Conservation (phyloP, 2,888 invertebrate genomes). For the Dichetophora obliterata region DNA sequence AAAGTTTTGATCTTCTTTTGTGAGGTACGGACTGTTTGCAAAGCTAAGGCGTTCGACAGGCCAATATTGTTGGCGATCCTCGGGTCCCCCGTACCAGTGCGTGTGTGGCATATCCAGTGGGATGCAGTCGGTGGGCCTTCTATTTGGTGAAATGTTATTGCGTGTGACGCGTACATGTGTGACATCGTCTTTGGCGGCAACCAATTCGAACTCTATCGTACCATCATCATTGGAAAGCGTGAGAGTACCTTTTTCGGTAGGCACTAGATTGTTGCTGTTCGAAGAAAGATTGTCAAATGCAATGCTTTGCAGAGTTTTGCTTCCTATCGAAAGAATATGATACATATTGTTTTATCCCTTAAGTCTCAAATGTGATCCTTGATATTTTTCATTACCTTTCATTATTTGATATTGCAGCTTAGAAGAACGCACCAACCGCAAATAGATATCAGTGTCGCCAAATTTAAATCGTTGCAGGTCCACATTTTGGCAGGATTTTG, state of each 20-base stretch:
- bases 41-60: constrained; percentile 73
- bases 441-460: constrained; percentile 58
- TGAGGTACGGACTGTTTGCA: constrained; percentile 72
- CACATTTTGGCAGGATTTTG: constrained; percentile 54
- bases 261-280: constrained; percentile 53
- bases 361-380: background rate
- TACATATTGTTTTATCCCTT: background rate
- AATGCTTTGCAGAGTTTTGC: constrained; percentile 55
- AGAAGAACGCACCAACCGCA: constrained; percentile 56
- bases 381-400: constrained; percentile 53
- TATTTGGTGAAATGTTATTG: constrained; percentile 53
- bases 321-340: constrained; percentile 45
- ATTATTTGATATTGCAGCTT: constrained; percentile 63
- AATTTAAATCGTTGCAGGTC: constrained; percentile 59
- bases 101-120: constrained; percentile 56
- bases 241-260: constrained; percentile 54
- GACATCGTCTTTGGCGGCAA: constrained; percentile 50
- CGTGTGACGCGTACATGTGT: constrained; percentile 60
- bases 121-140: constrained; percentile 62
- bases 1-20: constrained; percentile 73
- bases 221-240: constrained; percentile 53
- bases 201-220: constrained; percentile 58
- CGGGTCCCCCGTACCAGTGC: constrained; percentile 77
- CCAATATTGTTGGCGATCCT: constrained; percentile 75
- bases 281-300: constrained; percentile 60